These are phyloP conservation scores for Montipora capricornis DNA, from an alignment of 64 coral and sea anemone genomes.

Conservation along the genomic window DNA sequence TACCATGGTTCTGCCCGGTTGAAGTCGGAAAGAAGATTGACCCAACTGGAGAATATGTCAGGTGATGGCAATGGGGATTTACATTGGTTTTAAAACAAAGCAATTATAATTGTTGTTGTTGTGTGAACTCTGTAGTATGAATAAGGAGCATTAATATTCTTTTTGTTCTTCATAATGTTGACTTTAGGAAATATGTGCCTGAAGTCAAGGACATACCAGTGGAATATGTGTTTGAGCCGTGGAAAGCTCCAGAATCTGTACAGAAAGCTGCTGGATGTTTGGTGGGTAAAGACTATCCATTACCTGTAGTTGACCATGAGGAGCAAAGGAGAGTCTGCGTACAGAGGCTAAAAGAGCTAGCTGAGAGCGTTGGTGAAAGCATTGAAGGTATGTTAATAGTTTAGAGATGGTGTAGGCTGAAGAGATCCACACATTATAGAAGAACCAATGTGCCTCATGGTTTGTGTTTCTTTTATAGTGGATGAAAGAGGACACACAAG, in stretches of 20 bases:
- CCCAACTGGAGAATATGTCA: conserved; percentile 33
- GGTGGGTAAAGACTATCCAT: conserved; percentile 75
- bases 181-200: conserved; percentile 74
- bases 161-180: too few relatives aligned
- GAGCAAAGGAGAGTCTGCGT: conserved; percentile 61
- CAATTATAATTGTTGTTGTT: too few relatives aligned
- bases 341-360: conserved; percentile 44
- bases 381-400: neutral
- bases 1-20: conserved; percentile 12
- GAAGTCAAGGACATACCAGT: conserved; percentile 65
- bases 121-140: neutral
- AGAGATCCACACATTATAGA: neutral
- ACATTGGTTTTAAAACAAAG: too few relatives aligned
- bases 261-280: conserved; percentile 72
- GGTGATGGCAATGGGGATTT: neutral
- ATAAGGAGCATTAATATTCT: too few relatives aligned
- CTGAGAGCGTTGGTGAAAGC: neutral
- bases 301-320: conserved; percentile 49
- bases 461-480: neutral
- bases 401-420: neutral
- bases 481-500: conserved; percentile 22
- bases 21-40: conserved; percentile 24
- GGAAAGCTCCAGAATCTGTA: conserved; percentile 67
- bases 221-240: conserved; percentile 84
- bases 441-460: neutral